phyloP scores from a whole-genome alignment of 2,797 vertebrate genomes.

The Scleropages formosus region DNA sequence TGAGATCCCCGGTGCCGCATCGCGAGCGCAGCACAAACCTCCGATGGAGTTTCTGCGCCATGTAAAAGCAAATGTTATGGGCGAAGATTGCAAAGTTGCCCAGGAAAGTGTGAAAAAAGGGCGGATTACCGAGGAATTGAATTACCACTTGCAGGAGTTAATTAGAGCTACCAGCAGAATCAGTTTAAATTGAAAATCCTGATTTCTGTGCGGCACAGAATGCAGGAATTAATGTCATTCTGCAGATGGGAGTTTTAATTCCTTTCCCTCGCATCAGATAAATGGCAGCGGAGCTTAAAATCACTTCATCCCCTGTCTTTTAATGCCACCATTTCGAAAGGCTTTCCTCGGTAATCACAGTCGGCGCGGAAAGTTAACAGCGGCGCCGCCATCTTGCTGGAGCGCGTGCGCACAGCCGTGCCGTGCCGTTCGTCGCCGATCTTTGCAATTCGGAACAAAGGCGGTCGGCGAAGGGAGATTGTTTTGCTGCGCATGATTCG shows the following conservation, averaged over 20 bases:
- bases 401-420: too few species aligned
- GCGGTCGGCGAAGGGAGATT: slow-evolving; percentile 15
- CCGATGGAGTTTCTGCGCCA: slow-evolving; percentile 38
- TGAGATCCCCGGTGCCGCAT: not conserved
- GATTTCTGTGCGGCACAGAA: slow-evolving; percentile 59
- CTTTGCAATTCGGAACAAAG: slow-evolving; percentile 43
- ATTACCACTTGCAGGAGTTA: slow-evolving; percentile 71
- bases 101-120: slow-evolving; percentile 57
- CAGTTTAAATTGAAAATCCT: slow-evolving; percentile 64
- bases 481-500: slow-evolving; percentile 44
- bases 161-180: slow-evolving; percentile 68
- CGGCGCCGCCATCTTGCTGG: too few species aligned
- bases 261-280: slow-evolving; percentile 68
- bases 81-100: slow-evolving; percentile 53
- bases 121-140: slow-evolving; percentile 69
- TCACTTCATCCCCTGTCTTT: slow-evolving; percentile 46
- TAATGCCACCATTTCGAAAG: slow-evolving; percentile 44
- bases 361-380: slow-evolving; percentile 14
- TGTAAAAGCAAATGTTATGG: slow-evolving; percentile 38
- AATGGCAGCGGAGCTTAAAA: slow-evolving; percentile 49
- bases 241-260: slow-evolving; percentile 67
- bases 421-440: slow-evolving; percentile 32
- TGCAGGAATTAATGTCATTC: slow-evolving; percentile 72
- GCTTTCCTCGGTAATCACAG: slow-evolving; percentile 2
- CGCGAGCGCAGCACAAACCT: slow-evolving; percentile 38